These are phyloP conservation scores for Pseudococcus jackbeardsleyi DNA, from an alignment of 2,888 invertebrate genomes.

Conservation along the genomic window DNA sequence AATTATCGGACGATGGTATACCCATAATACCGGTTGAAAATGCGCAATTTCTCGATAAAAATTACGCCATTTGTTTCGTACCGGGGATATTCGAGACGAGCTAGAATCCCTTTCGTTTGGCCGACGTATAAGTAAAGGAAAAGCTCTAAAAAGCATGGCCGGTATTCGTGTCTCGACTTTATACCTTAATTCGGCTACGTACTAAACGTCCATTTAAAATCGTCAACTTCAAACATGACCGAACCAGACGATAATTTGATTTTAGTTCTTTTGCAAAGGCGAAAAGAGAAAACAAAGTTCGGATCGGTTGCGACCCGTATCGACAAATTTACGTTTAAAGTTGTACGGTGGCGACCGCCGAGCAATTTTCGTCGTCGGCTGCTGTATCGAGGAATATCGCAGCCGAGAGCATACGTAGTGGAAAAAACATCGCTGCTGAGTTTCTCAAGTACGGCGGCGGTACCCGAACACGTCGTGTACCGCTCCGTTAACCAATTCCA, in stretches of 20 bases:
- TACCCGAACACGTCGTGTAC: not conserved
- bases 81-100: not conserved
- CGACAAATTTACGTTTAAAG: conserved; percentile 24
- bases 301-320: conserved; percentile 3
- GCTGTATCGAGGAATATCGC: not conserved
- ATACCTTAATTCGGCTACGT: conserved; percentile 33
- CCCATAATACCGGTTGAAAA: not conserved
- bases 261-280: not conserved
- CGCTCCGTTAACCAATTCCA: not conserved
- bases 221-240: conserved; percentile 31
- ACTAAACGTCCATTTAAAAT: conserved; percentile 15
- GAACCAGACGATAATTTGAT: conserved; percentile 7
- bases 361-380: not conserved
- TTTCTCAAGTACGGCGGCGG: not conserved
- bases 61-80: conserved; percentile 36
- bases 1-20: not conserved
- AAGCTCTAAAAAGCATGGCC: not conserved
- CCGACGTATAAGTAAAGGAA: not conserved
- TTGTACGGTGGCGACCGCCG: not conserved
- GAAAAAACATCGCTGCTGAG: not conserved
- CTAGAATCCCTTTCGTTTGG: not conserved
- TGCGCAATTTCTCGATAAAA: conserved; percentile 27
- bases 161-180: conserved; percentile 36
- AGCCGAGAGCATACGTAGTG: not conserved
- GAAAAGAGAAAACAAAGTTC: not conserved